Percentiles rank a stretch among this genome's conserved stretches.
These are phyloP conservation scores for Lepidocolaptes lacrymiger DNA, from an alignment of 2,797 vertebrate genomes.

Conservation along the genomic window DNA sequence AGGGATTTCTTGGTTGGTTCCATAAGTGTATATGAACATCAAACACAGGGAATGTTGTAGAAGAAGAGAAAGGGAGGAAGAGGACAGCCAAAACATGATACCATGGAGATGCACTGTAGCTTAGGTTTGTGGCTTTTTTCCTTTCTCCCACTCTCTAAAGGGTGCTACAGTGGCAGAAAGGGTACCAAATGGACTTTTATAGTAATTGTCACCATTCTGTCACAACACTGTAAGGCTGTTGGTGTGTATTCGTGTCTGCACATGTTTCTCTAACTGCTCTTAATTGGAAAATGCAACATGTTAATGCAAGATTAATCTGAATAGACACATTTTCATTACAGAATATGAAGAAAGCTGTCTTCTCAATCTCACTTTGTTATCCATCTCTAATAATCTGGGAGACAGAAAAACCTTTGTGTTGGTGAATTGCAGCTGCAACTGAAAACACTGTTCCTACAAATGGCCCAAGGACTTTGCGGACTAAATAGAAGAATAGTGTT, in stretches of 20 bases:
- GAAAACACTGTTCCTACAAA: background rate
- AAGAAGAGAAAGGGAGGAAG: background rate
- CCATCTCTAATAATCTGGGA: background rate
- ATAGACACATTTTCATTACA: background rate
- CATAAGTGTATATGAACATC: background rate
- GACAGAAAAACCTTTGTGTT: background rate
- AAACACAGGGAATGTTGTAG: background rate
- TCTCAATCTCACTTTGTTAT: background rate
- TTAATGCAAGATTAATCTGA: background rate
- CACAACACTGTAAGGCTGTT: background rate
- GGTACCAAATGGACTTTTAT: background rate
- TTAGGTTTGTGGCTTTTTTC: accelerated
- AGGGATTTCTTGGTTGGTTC: background rate
- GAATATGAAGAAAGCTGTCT: background rate
- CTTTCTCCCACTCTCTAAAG: background rate
- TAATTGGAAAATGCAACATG: background rate
- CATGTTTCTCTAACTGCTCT: background rate
- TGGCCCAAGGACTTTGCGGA: background rate
- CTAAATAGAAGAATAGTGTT: background rate
- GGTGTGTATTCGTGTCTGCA: background rate
- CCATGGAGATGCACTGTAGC: background rate
- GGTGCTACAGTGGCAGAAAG: background rate
- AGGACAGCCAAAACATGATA: background rate
- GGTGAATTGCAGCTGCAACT: background rate
- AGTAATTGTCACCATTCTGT: background rate